Base-by-base conservation (phyloP, 2,888 invertebrate species). In the Ichneumoninae sp. region DNA sequence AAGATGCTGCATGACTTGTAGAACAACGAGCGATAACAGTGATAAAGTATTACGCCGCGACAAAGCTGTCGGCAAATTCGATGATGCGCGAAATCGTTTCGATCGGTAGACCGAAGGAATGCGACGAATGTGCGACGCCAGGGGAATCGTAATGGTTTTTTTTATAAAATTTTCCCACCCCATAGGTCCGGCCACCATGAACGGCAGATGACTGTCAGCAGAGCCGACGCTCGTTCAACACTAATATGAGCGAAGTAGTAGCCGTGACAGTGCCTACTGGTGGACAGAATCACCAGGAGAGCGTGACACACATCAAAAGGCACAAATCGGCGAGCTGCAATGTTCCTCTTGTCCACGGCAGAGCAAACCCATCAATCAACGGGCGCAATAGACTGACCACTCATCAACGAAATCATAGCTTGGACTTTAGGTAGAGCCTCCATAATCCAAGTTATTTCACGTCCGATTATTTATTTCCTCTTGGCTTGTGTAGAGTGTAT, bases 391-490 rank as follows among this genome's bases (percentile, higher is more conserved):
- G 95, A 91, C 93, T 95, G 89, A 95, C 95, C 90, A 95, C 95
- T 89, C 98, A 98, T 94, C 98, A 98, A 94, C 96, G 98, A 93
- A 98, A 98, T 94, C 96, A 98, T 92, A 98, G 98, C 93, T 95
- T 98, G 94, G 98, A 98, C 94, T 98, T 98, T 94, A 97, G 97
- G 98, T 98, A 94, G 71, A 66, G 68, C 44, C 57, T 10, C 10
- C 4, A 52, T 70, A 65, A 26, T 69, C 83, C 44, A 69, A 60
- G 36, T 26, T 63, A 66, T 78, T 30, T 47, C 54, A 30, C 50
- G 78, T 22, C 47, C 33, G 19, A 83, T 74, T 80, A 57, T 44
- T 33, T 30, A 40, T 83, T 69, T 70, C 44, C 54, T 63, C 60
- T 26, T 57, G 4, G 57, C 13, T 57, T 5, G 57, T 1, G 22